Conservation (phyloP, 2,113 vertebrate species). For the Otus sunia region DNA sequence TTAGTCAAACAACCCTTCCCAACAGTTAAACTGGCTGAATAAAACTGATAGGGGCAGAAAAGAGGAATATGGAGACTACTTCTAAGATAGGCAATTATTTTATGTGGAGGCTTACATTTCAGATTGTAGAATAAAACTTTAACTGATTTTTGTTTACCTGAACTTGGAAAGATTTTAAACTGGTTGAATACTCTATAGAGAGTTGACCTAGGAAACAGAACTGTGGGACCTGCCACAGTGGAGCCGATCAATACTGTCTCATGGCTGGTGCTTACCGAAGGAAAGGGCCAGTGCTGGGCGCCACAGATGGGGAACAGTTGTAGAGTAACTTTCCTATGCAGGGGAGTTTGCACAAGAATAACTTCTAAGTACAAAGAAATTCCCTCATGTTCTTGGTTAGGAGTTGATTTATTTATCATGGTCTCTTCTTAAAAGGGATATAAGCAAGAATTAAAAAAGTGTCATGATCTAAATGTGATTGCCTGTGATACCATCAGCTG, state of each 20-base stretch:
- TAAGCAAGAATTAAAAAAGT: not conserved
- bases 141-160: not conserved
- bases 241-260: accelerated
- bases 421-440: not conserved
- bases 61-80: not conserved
- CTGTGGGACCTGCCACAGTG: not conserved
- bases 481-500: not conserved
- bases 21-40: not conserved
- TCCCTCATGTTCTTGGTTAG: not conserved
- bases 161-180: not conserved
- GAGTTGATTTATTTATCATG: not conserved
- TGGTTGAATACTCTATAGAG: not conserved
- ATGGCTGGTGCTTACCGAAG: not conserved
- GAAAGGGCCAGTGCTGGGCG: not conserved
- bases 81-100: not conserved
- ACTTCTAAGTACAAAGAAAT: not conserved
- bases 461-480: not conserved
- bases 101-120: not conserved
- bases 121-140: not conserved
- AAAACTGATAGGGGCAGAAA: not conserved
- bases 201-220: not conserved
- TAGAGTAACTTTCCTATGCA: accelerated
- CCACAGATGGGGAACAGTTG: accelerated
- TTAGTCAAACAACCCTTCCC: not conserved
- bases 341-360: not conserved